Percentiles rank a stretch among this genome's conserved stretches.
phyloP scores from a whole-genome alignment of 2,888 invertebrate species.

The Oscheius onirici region DNA sequence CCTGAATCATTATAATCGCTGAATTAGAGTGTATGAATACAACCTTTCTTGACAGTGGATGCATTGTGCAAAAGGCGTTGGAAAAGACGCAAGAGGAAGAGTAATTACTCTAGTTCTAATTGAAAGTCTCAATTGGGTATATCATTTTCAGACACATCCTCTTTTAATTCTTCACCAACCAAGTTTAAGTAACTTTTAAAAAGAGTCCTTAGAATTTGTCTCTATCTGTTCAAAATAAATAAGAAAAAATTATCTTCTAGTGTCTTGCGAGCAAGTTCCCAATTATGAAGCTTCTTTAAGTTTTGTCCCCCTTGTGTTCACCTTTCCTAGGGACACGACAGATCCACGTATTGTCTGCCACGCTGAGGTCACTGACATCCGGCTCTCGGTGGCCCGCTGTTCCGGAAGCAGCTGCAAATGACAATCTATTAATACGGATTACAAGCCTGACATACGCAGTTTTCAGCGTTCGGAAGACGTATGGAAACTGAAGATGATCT shows the following conservation, averaged over 20 bases:
- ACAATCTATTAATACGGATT: background rate
- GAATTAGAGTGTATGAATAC: background rate
- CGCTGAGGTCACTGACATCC: conserved; percentile 16
- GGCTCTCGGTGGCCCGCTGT: conserved; percentile 2
- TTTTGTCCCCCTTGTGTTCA: conserved; percentile 10
- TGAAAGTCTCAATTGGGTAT: background rate
- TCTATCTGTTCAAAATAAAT: too few relatives aligned
- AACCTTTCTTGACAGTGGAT: conserved; percentile 18
- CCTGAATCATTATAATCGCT: conserved; percentile 31
- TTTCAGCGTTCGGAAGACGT: conserved; percentile 18
- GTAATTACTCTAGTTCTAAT: conserved; percentile 16
- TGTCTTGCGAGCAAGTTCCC: too few relatives aligned
- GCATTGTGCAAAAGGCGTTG: background rate
- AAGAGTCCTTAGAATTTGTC: too few relatives aligned
- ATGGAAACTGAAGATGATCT: conserved; percentile 28
- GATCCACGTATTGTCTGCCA: conserved; percentile 29
- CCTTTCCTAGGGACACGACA: conserved; percentile 15
- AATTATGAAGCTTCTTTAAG: too few relatives aligned
- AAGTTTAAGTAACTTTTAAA: too few relatives aligned
- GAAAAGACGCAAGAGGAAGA: background rate
- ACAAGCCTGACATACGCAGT: conserved; percentile 15
- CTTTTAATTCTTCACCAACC: too few relatives aligned
- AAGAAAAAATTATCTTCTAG: too few relatives aligned
- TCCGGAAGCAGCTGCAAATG: conserved; percentile 28
- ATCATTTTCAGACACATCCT: too few relatives aligned